phyloP scores from a whole-genome alignment of 2,888 invertebrate species.

The Trimorus sp. region DNA sequence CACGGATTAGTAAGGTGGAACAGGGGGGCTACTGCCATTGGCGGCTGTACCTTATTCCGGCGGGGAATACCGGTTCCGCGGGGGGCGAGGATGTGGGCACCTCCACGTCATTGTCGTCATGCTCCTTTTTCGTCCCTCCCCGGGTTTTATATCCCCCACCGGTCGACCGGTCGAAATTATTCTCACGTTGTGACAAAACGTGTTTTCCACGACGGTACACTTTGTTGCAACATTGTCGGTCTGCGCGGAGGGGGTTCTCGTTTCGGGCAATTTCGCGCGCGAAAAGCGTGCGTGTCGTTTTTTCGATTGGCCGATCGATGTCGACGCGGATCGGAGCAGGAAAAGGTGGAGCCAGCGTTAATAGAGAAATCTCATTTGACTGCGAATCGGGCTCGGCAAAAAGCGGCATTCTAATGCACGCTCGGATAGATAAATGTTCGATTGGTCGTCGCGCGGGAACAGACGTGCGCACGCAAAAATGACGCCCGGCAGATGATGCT shows the following conservation, averaged over 20 bases:
- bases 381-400: constrained; percentile 29
- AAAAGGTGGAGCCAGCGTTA: constrained; percentile 56
- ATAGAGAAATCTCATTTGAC: constrained; percentile 60
- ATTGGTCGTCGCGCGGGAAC: constrained; percentile 47
- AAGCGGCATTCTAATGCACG: constrained; percentile 49
- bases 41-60: constrained; percentile 80
- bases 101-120: constrained; percentile 61
- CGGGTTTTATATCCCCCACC: not conserved
- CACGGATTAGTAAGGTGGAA: constrained; percentile 82
- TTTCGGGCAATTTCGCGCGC: too few relatives aligned
- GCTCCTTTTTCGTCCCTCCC: constrained; percentile 47
- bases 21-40: constrained; percentile 81
- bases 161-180: constrained; percentile 31
- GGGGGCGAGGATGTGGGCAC: constrained; percentile 67
- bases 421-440: constrained; percentile 59
- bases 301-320: constrained; percentile 10
- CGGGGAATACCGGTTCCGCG: constrained; percentile 79
- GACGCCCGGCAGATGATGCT: constrained; percentile 42
- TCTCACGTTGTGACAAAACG: constrained; percentile 54
- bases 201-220: constrained; percentile 32
- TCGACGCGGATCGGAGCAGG: constrained; percentile 44
- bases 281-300: constrained; percentile 22
- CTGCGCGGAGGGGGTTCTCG: not conserved
- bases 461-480: constrained; percentile 46
- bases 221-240: constrained; percentile 20